These are phyloP conservation scores for Habroteleia sp. DNA, from an alignment of 2,888 invertebrate species.

Conservation along the genomic window DNA sequence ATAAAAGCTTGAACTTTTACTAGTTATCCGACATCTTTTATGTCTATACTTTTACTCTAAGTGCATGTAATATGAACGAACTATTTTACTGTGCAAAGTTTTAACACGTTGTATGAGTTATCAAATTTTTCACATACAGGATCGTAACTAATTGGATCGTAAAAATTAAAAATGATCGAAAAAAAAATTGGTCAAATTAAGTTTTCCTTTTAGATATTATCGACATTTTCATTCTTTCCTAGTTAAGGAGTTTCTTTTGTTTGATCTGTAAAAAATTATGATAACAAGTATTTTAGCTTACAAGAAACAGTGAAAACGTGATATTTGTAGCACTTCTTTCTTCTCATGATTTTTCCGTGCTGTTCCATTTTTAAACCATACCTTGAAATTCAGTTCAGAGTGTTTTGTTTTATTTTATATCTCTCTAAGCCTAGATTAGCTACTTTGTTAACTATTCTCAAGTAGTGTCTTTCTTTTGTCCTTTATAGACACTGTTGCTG, in stretches of 20 bases:
- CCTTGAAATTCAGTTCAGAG: conserved; percentile 14
- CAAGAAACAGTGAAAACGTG: too few relatives aligned
- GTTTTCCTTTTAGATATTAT: too few relatives aligned
- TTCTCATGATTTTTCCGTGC: conserved; percentile 17
- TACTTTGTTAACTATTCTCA: conserved; percentile 36
- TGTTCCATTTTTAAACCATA: not conserved
- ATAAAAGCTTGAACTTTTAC: conserved; percentile 27
- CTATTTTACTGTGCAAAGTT: conserved; percentile 23
- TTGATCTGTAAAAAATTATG: too few relatives aligned
- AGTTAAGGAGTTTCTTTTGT: too few relatives aligned
- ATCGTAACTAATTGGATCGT: conserved; percentile 4
- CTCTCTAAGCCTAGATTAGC: conserved; percentile 26
- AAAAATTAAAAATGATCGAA: not conserved
- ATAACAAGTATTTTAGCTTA: too few relatives aligned
- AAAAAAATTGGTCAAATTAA: too few relatives aligned
- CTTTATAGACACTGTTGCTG: conserved; percentile 9
- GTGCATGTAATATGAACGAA: conserved; percentile 20
- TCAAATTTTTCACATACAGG: conserved; percentile 13
- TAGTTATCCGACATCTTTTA: conserved; percentile 16
- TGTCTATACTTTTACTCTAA: conserved; percentile 26
- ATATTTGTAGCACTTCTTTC: too few relatives aligned
- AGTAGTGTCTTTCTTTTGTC: conserved; percentile 6
- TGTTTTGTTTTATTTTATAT: conserved; percentile 37
- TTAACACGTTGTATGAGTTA: conserved; percentile 8
- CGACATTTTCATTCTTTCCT: too few relatives aligned